phyloP scores from a whole-genome alignment of 2,113 vertebrate species.

The Marmota monax region DNA sequence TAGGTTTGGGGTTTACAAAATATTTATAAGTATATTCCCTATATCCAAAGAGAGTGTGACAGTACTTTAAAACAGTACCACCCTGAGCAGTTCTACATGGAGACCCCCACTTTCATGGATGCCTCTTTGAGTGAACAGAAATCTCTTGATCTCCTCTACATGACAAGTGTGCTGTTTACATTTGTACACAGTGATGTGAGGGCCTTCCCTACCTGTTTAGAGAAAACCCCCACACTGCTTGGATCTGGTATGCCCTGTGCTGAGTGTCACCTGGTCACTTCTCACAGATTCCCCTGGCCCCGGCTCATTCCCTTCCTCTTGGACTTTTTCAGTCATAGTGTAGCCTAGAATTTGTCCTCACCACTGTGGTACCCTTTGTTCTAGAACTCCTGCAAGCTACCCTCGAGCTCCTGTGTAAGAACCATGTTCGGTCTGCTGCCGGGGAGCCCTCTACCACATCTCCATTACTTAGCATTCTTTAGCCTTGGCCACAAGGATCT shows the following conservation, averaged over 20 bases:
- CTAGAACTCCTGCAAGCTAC: accelerated
- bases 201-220: background rate
- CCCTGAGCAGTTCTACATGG: background rate
- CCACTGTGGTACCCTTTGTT: background rate
- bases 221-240: too few species aligned
- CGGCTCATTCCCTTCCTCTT: background rate
- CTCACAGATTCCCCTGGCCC: background rate
- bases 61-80: background rate
- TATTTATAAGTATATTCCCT: conserved; percentile 29
- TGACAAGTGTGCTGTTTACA: too few species aligned
- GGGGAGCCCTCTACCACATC: accelerated
- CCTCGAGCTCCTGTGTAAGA: too few species aligned
- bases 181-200: background rate
- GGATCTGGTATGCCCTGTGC: accelerated
- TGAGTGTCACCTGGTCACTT: too few species aligned
- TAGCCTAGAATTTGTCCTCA: background rate
- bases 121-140: background rate
- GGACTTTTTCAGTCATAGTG: background rate
- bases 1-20: background rate
- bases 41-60: background rate
- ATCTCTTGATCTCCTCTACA: background rate
- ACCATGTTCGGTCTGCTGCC: accelerated
- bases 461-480: accelerated
- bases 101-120: background rate
- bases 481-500: background rate